Evolutionary conservation across 2,888 invertebrate genomes (phyloP), one percentile per base, ranked within the genome.

Genomic region (Halictus ligatus): DNA sequence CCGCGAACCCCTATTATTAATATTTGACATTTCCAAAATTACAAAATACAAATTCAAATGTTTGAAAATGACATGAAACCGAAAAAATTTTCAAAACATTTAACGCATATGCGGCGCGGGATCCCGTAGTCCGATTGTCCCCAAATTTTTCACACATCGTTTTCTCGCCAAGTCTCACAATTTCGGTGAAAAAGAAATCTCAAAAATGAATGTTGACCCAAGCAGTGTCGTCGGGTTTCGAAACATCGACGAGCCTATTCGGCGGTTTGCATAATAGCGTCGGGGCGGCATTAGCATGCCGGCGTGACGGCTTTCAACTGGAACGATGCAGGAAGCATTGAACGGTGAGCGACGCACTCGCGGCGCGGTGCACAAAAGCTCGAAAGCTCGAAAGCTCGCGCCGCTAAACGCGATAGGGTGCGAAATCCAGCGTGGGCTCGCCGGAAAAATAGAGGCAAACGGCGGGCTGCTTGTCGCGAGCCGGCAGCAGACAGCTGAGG

Each of bases 311-410:
- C 54, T 76, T 80, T 80, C 76, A 80, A n/a, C 54, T 29, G 8
- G 71, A 43, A 71, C 58, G 21, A 69, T 50, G 35, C 75, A 54
- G 75, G 35, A 40, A 18, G 40, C 74, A 80, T 80, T 80, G 67
- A 74, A 40, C 40, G 67, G 67, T 64, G 67, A 83, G 78, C 75
- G 71, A 83, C 83, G 83, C 83, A 79, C 60, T 75, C 71, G 67
- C 43, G 46, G 35, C 50, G 54, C 73, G 46, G n/a, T 12, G n/a
- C n/a, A 72, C 54, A 64, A 79, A 83, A 79, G 79, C 79, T 60
- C 40, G 8, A 35, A 54, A 35, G 67, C 78, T 35, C 40, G 8
- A 48, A 67, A n/a, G 74, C 78, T 48, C 64, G 58, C 48, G 46
- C 18, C 12, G 60, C 58, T 72, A 48, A 76, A 80, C 72, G 54